Conservation (phyloP, 1,140 invertebrate genomes). For the Arctopsyche grandis region DNA sequence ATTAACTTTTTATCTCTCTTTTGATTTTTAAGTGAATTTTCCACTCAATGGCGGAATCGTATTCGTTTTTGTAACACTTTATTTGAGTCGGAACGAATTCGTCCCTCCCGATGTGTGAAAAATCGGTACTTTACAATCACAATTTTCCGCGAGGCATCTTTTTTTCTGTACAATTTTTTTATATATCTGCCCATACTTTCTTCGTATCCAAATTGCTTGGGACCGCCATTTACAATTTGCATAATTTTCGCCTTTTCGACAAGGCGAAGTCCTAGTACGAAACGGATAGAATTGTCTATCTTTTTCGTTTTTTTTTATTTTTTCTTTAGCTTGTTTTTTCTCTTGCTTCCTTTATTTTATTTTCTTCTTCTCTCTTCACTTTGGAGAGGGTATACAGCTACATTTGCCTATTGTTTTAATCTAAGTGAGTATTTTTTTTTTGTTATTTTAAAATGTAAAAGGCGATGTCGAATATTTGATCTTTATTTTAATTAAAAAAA, state of each 20-base stretch:
- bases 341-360: not conserved
- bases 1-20: too few relatives aligned
- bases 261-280: not conserved
- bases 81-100: not conserved
- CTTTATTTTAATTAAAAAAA: too few relatives aligned
- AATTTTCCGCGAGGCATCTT: not conserved
- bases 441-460: too few relatives aligned
- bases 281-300: conserved; percentile 3
- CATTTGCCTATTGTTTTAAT: not conserved
- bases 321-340: not conserved
- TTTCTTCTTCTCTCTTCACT: too few relatives aligned
- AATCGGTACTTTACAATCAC: too few relatives aligned
- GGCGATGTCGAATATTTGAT: too few relatives aligned
- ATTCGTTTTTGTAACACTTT: too few relatives aligned
- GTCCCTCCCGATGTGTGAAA: too few relatives aligned
- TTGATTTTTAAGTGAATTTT: not conserved
- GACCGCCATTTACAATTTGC: conserved; percentile 47
- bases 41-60: too few relatives aligned
- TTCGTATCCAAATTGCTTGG: conserved; percentile 28
- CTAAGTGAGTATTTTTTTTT: too few relatives aligned
- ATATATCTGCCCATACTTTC: conserved; percentile 25
- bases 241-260: conserved; percentile 40
- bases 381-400: not conserved
- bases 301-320: not conserved
- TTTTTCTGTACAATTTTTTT: conserved; percentile 24